Evolutionary conservation across 2,797 vertebrate genomes (phyloP), one percentile per base, ranked within the genome.

Genomic region (Danio kyathit): DNA sequence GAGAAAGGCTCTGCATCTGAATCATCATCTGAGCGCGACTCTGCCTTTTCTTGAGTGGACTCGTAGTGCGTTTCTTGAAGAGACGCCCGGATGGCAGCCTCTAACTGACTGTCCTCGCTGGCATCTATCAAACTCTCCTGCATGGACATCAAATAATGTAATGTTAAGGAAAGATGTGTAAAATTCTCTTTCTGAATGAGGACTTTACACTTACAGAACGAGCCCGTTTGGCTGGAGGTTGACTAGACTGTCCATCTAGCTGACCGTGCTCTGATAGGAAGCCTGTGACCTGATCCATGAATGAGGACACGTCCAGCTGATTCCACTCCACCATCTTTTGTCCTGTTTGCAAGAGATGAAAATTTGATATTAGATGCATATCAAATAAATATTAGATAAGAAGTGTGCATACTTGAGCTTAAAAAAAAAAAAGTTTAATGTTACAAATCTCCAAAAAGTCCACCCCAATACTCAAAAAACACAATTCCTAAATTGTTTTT

Each of bases 261-360:
- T 98, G 97, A 1, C 98, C 98, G 0, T 99, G 98, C 89, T 99
- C 97, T 9, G 96, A 94, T 88, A 99, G 93, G 92, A 99, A 99
- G 83, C 97, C 96, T 0, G 95, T 96, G 60, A 97, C 96, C 92
- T 99, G 98, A 90, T 99, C 98, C 92, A 99, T 88, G 89, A 99
- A 99, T 11, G 98, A 98, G 12, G 96, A 92, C 85, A 97, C 97
- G 19, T 99, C 98, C 81, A 99, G 91, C 87, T 99, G 95, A 89
- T 98, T 98, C 97, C 97, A 99, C 89, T 99, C 98, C 87, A 99
- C 97, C 88, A 99, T 95, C 88, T 99, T 99, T 90, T 99, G 97
- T 88, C 98, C 98, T 99, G 86, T 49, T 60, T 72, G 40, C 65
- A 56, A 84, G 14, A 38, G 52, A 80, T 70, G 7, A 29, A 63